Evolutionary conservation across 2,888 invertebrate species (phyloP).

Genomic region (Ophion ellenae): DNA sequence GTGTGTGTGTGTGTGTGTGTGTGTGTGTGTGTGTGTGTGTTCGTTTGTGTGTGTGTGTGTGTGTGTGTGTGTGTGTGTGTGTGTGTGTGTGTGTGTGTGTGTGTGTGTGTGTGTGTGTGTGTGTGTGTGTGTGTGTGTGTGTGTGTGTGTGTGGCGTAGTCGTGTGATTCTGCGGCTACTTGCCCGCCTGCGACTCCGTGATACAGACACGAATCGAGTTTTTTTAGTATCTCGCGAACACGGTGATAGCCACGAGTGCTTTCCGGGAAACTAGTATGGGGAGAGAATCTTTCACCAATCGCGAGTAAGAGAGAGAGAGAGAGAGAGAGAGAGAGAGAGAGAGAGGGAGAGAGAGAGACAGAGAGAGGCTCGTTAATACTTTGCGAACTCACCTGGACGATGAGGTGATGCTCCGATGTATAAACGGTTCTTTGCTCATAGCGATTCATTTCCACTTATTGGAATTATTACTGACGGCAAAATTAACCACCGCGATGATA

Average conservation of each 20-base stretch:
- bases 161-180: conserved; percentile 46
- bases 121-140: not conserved
- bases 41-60: not conserved
- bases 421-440: conserved; percentile 49
- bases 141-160: not conserved
- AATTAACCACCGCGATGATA: conserved; percentile 38
- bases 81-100: not conserved
- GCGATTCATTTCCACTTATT: conserved; percentile 47
- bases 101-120: not conserved
- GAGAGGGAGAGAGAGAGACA: not conserved
- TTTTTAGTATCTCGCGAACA: conserved; percentile 60
- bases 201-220: conserved; percentile 64
- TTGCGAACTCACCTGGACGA: conserved; percentile 39
- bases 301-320: not conserved
- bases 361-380: conserved; percentile 62
- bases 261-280: conserved; percentile 67
- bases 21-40: not conserved
- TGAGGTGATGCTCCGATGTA: conserved; percentile 38
- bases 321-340: conserved; percentile 15
- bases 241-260: conserved; percentile 55
- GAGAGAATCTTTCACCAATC: conserved; percentile 58
- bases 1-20: too few species aligned
- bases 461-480: conserved; percentile 42
- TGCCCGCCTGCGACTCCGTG: conserved; percentile 48
- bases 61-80: not conserved